Conservation (phyloP, 53 echinoderm and acorn worm species). For the Arbacia lixula region DNA sequence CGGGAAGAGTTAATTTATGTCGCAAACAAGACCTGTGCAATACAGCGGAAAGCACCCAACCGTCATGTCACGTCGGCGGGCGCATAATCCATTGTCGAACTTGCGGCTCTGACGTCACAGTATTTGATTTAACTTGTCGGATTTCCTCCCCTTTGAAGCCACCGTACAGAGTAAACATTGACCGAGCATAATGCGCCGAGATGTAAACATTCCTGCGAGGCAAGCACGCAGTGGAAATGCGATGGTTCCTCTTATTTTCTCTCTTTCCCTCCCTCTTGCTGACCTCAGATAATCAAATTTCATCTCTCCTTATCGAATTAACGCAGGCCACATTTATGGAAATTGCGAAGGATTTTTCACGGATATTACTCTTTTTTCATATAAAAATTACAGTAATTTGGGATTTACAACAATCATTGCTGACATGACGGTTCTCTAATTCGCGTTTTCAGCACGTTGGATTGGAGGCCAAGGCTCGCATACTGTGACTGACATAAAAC, state of each 20-base stretch:
- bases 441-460: no score
- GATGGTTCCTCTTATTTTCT: no score
- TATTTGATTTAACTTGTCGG: constrained; percentile 26
- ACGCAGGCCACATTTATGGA: neutral
- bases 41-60: neutral
- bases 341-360: neutral
- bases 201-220: neutral
- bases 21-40: no score
- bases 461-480: no score
- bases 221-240: no score
- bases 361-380: no score
- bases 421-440: no score
- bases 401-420: no score
- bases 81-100: constrained; percentile 19
- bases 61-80: neutral
- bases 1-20: no score
- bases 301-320: neutral
- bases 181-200: neutral
- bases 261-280: no score
- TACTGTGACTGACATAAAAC: no score
- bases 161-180: constrained; percentile 2
- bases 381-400: no score
- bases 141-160: constrained; percentile 10
- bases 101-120: constrained; percentile 32
- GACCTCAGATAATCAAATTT: neutral